phyloP scores from a whole-genome alignment of 2,888 invertebrate genomes.

The Pteria penguin region DNA sequence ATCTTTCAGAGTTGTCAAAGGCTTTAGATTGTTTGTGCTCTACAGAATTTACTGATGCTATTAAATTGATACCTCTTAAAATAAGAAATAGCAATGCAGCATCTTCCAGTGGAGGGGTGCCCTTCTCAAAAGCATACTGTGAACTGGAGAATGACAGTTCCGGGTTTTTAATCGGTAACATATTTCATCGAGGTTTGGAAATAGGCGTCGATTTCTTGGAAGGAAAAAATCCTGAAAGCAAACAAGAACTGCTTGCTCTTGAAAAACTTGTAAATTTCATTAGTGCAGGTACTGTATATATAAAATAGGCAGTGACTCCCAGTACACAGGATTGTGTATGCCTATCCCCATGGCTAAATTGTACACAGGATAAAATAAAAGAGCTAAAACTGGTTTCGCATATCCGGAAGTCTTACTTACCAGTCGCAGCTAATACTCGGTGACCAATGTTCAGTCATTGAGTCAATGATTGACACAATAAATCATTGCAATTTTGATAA shows the following conservation, averaged over 20 bases:
- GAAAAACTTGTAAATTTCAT: constrained; percentile 1
- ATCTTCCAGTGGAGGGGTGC: neutral
- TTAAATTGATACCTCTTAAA: constrained; percentile 1
- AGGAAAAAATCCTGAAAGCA: constrained; percentile 8
- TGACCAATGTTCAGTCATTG: too few relatives aligned
- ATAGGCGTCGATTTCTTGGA: constrained; percentile 2
- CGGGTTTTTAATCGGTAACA: neutral
- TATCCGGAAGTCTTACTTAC: too few relatives aligned
- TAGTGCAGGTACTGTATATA: neutral
- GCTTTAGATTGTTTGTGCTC: constrained; percentile 4
- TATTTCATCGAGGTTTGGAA: constrained; percentile 11
- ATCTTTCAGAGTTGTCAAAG: neutral
- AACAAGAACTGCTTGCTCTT: constrained; percentile 5
- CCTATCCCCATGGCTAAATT: too few relatives aligned
- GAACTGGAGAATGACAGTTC: neutral
- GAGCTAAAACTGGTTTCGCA: too few relatives aligned
- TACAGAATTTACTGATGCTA: neutral
- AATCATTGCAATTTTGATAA: too few relatives aligned
- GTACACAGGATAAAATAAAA: too few relatives aligned
- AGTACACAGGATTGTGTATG: too few relatives aligned
- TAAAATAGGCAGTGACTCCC: too few relatives aligned
- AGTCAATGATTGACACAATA: too few relatives aligned
- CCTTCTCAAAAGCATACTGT: constrained; percentile 20
- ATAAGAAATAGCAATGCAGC: constrained; percentile 21
- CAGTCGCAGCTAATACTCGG: too few relatives aligned